These are phyloP conservation scores for Buathra laborator DNA, from an alignment of 2,888 invertebrate genomes.

Conservation along the genomic window DNA sequence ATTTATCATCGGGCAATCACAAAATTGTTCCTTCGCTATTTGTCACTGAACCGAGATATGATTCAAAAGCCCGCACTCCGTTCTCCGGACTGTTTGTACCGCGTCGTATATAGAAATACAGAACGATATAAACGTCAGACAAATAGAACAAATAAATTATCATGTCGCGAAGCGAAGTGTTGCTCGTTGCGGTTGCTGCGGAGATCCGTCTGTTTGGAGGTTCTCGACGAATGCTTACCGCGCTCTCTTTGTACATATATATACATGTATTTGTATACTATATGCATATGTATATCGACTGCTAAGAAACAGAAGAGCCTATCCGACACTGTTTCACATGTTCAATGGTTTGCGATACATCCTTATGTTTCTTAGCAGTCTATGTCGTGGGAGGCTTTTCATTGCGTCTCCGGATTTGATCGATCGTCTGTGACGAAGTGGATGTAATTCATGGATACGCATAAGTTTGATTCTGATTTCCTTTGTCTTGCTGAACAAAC, in stretches of 20 bases:
- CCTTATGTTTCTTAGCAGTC: constrained; percentile 3
- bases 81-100: background rate
- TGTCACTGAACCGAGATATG: constrained; percentile 56
- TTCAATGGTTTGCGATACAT: too few species aligned
- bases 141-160: constrained; percentile 68
- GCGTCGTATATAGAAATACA: constrained; percentile 26
- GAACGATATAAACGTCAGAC: constrained; percentile 53
- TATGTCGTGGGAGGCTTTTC: constrained; percentile 20
- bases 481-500: constrained; percentile 30
- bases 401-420: constrained; percentile 48
- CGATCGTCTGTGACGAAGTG: constrained; percentile 58
- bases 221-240: constrained; percentile 47
- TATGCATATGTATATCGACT: background rate
- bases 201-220: constrained; percentile 26
- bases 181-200: constrained; percentile 32
- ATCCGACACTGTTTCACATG: too few species aligned
- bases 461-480: constrained; percentile 3
- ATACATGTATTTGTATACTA: background rate
- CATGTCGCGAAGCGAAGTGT: constrained; percentile 48
- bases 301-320: too few species aligned
- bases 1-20: constrained; percentile 64
- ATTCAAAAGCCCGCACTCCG: constrained; percentile 31
- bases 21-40: constrained; percentile 65
- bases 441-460: constrained; percentile 51
- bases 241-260: constrained; percentile 2